A percentile compares a stretch with the other conserved stretches of the same genome.
phyloP scores from a whole-genome alignment of 2,888 invertebrate species.

The Mesoligia furuncula region DNA sequence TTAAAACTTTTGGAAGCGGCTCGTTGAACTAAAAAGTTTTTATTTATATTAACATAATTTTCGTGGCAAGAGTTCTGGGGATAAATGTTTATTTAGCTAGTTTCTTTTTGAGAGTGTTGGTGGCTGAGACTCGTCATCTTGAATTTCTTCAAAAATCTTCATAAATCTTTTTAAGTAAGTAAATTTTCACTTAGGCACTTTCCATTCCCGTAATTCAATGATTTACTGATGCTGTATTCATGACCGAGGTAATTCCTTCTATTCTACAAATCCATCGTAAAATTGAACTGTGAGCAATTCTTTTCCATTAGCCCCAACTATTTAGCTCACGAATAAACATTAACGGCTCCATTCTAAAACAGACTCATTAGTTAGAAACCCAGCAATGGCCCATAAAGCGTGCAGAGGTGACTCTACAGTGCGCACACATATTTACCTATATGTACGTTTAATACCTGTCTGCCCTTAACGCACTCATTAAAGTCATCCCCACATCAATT shows the following conservation, averaged over 20 bases:
- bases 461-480: constrained; percentile 44
- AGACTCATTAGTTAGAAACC: constrained; percentile 48
- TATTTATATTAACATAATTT: constrained; percentile 54
- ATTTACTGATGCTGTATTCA: constrained; percentile 12
- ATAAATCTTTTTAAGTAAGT: background rate
- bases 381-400: constrained; percentile 45
- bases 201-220: too few relatives aligned
- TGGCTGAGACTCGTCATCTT: too few relatives aligned
- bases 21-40: constrained; percentile 53
- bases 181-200: background rate
- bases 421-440: constrained; percentile 4
- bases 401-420: constrained; percentile 18
- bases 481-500: constrained; percentile 55
- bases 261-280: constrained; percentile 12
- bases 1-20: constrained; percentile 62
- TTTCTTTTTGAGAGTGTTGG: constrained; percentile 7
- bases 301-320: constrained; percentile 32
- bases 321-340: constrained; percentile 47
- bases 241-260: background rate
- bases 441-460: constrained; percentile 35
- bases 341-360: constrained; percentile 36
- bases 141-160: too few relatives aligned
- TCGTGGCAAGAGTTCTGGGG: constrained; percentile 30
- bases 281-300: constrained; percentile 20
- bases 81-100: constrained; percentile 39